Conservation (phyloP, 1,140 invertebrate genomes). For the Pararge aegeria region DNA sequence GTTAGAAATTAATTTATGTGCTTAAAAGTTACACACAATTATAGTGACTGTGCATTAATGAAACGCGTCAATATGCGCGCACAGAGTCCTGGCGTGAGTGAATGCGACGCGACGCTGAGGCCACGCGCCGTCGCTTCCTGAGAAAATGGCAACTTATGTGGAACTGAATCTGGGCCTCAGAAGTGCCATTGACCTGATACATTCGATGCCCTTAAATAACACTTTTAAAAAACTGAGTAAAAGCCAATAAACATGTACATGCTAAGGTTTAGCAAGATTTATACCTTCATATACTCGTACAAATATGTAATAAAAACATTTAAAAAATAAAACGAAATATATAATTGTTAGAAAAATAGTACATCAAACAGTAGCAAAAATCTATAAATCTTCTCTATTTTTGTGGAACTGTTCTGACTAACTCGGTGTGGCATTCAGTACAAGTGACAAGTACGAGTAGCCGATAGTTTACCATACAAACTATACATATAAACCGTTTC, state of each 20-base stretch:
- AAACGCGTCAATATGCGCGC: slow-evolving; percentile 66
- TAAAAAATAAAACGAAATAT: no score
- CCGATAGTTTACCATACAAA: slow-evolving; percentile 64
- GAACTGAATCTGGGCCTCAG: slow-evolving; percentile 68
- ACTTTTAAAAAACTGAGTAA: neutral
- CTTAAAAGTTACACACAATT: no score
- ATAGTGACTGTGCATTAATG: slow-evolving; percentile 65
- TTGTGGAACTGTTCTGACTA: no score
- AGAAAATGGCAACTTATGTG: slow-evolving; percentile 76
- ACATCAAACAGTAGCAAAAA: no score
- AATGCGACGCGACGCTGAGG: slow-evolving; percentile 55
- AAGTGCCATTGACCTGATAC: slow-evolving; percentile 60
- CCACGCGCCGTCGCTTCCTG: slow-evolving; percentile 63
- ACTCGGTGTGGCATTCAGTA: neutral
- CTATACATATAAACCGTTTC: slow-evolving; percentile 67
- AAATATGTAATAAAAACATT: no score
- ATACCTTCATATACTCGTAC: no score
- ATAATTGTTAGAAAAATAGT: no score
- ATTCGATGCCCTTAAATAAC: neutral
- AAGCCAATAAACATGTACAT: no score
- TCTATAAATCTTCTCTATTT: no score
- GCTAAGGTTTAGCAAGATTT: no score
- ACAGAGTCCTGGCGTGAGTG: slow-evolving; percentile 64
- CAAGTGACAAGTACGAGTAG: slow-evolving; percentile 25
- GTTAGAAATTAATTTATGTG: no score